Conservation (phyloP, 2,797 vertebrate genomes). For the Chrosomus eos region DNA sequence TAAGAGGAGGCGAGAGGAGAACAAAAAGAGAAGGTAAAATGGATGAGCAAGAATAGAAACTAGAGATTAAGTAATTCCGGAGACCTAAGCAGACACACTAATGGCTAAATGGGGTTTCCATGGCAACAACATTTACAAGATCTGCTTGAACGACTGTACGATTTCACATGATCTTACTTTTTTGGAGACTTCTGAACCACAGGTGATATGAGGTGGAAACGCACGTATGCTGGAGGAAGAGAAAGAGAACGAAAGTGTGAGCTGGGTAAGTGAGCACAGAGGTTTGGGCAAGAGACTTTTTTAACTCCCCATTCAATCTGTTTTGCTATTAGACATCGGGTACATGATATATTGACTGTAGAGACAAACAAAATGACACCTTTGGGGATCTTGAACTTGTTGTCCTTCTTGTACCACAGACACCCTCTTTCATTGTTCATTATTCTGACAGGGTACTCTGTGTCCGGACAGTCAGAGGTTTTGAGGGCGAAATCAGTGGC, state of each 20-base stretch:
- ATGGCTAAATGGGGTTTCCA: conserved; percentile 27
- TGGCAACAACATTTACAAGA: conserved; percentile 30
- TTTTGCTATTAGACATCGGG: neutral
- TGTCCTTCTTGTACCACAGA: conserved; percentile 97
- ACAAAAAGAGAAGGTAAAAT: neutral
- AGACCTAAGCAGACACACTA: conserved; percentile 10
- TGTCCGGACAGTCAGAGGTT: conserved; percentile 86
- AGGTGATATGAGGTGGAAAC: conserved; percentile 93
- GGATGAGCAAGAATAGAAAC: conserved; percentile 16
- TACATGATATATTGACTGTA: conserved; percentile 1
- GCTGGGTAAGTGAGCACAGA: neutral
- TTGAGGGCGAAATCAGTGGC: conserved; percentile 93
- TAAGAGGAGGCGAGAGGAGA: conserved; percentile 60
- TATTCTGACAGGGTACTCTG: conserved; percentile 86
- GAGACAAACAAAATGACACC: conserved; percentile 65
- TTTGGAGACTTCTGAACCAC: conserved; percentile 92
- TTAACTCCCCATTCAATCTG: neutral
- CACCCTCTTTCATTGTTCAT: conserved; percentile 83
- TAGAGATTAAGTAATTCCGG: neutral
- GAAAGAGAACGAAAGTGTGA: conserved; percentile 22
- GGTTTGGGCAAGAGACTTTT: neutral
- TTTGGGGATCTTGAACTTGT: conserved; percentile 97
- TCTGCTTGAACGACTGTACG: neutral
- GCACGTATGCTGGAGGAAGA: conserved; percentile 83
- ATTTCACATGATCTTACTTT: conserved; percentile 78